Base-by-base conservation (phyloP, 2,888 invertebrate genomes). In the Zaprionus lineosus region DNA sequence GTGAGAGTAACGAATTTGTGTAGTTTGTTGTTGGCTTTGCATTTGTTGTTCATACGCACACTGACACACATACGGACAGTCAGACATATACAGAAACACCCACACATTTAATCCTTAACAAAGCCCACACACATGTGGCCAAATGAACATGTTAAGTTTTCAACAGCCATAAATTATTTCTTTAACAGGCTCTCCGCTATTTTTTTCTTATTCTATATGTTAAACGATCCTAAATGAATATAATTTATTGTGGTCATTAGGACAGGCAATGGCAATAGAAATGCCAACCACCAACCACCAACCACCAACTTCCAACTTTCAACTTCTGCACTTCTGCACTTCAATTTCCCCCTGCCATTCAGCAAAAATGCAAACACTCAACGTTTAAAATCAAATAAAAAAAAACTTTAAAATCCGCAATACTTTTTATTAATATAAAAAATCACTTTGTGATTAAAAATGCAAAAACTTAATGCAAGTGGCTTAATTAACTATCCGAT, bases 151-250 rank as follows among this genome's bases (percentile, higher is more conserved):
- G 77, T 78, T 78, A 78, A 83, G 77, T 78, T 78, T 78, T 78
- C 83, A 78, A 83, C 77, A 83, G 73, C 79, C 64, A 83, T 83
- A 78, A 78, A 78, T 78, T 79, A 77, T 77, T 77, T 83, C 77
- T 66, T 82, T 47, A 72, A 63, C 79, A 78, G 83, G 43, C 52
- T 29, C 60, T 52, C 53, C 51, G 51, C 57, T 63, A 48, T 40
- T 39, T 47, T 58, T 67, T 67, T 53, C 50, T 56, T 12, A 29
- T 8, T 29, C 37, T 65, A 53, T 66, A 77, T 75, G 77, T 79
- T 77, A 77, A 77, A 82, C 73, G 79, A 79, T 69, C 69, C 77
- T 82, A 77, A 77, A 77, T 77, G 79, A 77, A 77, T 78, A 83
- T 77, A 82, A 77, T 77, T 82, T 83, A 77, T 77, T 77, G 79